phyloP scores from a whole-genome alignment of 2,797 vertebrate genomes.

The Odontamblyopus lacepedii region DNA sequence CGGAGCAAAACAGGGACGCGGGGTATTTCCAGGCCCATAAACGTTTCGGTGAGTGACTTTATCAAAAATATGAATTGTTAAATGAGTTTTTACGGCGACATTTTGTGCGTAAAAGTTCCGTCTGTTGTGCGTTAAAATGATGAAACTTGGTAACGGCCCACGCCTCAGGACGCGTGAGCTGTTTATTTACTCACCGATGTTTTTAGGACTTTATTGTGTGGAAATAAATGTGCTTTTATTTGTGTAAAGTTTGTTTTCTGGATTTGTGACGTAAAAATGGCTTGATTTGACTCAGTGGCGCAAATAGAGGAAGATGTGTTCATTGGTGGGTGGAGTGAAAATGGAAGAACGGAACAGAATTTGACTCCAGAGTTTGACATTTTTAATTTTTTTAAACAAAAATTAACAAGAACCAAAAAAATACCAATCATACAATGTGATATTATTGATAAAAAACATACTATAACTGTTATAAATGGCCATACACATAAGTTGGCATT shows the following conservation, averaged over 20 bases:
- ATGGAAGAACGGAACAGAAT: not conserved
- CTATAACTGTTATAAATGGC: too few relatives aligned
- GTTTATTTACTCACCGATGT: not conserved
- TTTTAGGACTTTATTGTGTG: not conserved
- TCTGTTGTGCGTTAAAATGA: not conserved
- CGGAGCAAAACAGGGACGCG: conserved; percentile 8
- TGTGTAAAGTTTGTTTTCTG: not conserved
- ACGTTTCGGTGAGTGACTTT: conserved; percentile 56
- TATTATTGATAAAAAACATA: too few relatives aligned
- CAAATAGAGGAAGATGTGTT: not conserved
- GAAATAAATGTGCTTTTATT: not conserved
- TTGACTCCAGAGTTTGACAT: not conserved
- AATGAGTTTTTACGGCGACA: not conserved
- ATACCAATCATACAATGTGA: too few relatives aligned
- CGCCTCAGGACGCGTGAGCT: not conserved
- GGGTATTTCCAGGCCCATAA: conserved; percentile 10
- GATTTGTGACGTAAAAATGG: too few relatives aligned
- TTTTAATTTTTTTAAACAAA: too few relatives aligned
- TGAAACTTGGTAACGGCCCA: not conserved
- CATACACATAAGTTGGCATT: too few relatives aligned
- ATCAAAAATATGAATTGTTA: too few relatives aligned
- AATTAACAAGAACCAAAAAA: too few relatives aligned
- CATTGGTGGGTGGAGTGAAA: not conserved
- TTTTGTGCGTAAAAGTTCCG: not conserved
- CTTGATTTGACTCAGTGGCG: not conserved